phyloP scores from a whole-genome alignment of 2,888 invertebrate genomes.

The Sminthurinus aureus region DNA sequence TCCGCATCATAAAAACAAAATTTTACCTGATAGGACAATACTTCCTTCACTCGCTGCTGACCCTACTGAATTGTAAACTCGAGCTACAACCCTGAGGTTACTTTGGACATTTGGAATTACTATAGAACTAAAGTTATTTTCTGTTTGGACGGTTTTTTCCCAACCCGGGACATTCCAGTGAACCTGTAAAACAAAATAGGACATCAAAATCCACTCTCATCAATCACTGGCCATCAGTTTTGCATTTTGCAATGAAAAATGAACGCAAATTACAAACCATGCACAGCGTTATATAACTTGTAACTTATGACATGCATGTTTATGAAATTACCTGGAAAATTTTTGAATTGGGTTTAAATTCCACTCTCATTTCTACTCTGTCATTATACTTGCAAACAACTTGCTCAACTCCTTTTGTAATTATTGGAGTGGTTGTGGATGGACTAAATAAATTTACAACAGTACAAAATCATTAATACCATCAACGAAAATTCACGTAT shows the following conservation, averaged over 20 bases:
- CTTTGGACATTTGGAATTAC: constrained; percentile 33
- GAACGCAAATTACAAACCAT: no score
- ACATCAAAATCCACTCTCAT: no score
- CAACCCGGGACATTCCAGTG: constrained; percentile 38
- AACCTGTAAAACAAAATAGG: not conserved
- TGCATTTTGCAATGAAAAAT: no score
- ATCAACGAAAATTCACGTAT: not conserved
- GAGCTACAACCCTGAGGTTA: constrained; percentile 25
- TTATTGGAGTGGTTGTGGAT: constrained; percentile 24
- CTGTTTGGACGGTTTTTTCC: constrained; percentile 21
- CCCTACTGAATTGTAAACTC: constrained; percentile 39
- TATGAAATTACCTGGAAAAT: constrained; percentile 16
- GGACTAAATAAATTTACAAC: not conserved
- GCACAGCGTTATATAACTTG: no score
- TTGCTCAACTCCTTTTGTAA: constrained; percentile 33
- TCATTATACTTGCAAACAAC: constrained; percentile 26
- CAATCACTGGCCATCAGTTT: no score
- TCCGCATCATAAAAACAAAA: not conserved
- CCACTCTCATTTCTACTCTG: constrained; percentile 29
- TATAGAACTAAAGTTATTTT: constrained; percentile 33
- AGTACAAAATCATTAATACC: not conserved
- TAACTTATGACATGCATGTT: no score
- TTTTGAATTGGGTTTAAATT: constrained; percentile 39
- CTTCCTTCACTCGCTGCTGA: constrained; percentile 23
- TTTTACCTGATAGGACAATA: constrained; percentile 37